A percentile compares a stretch with the other conserved stretches of the same genome.
phyloP scores from a whole-genome alignment of 2,797 vertebrate species.

The Halcyon leucocephala region DNA sequence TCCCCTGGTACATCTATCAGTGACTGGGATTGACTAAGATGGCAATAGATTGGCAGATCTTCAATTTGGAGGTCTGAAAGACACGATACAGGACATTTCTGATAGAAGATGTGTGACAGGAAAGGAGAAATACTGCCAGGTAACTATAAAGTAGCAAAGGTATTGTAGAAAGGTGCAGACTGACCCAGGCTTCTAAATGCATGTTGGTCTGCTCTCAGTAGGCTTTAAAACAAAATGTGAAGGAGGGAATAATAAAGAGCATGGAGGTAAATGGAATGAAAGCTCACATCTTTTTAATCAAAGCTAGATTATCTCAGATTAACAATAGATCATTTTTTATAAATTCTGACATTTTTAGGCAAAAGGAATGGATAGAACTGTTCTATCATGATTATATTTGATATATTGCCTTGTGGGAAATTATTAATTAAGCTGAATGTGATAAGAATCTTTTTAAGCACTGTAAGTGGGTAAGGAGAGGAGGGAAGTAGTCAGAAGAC shows the following conservation, averaged over 20 bases:
- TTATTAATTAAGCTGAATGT: constrained; percentile 35
- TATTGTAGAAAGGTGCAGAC: not conserved
- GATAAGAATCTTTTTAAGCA: constrained; percentile 27
- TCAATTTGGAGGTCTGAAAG: not conserved
- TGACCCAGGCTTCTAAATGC: not conserved
- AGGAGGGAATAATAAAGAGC: not conserved
- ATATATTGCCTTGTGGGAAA: constrained; percentile 52
- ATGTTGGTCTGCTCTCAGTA: not conserved
- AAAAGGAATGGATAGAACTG: not conserved
- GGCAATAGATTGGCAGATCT: not conserved
- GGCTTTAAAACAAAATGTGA: not conserved
- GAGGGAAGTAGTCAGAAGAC: not conserved
- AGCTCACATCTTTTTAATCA: constrained; percentile 55
- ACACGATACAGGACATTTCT: not conserved
- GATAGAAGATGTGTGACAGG: not conserved
- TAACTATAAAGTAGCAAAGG: not conserved
- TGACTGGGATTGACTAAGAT: not conserved
- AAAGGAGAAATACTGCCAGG: not conserved
- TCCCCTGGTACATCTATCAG: not conserved
- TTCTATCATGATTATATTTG: constrained; percentile 22
- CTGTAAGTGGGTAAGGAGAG: not conserved
- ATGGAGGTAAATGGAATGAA: constrained; percentile 19
- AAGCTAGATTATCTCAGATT: constrained; percentile 42
- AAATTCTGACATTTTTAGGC: constrained; percentile 55
- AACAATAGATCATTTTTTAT: constrained; percentile 39